Conservation (phyloP, 2,113 vertebrate species). For the Gyps fulvus region DNA sequence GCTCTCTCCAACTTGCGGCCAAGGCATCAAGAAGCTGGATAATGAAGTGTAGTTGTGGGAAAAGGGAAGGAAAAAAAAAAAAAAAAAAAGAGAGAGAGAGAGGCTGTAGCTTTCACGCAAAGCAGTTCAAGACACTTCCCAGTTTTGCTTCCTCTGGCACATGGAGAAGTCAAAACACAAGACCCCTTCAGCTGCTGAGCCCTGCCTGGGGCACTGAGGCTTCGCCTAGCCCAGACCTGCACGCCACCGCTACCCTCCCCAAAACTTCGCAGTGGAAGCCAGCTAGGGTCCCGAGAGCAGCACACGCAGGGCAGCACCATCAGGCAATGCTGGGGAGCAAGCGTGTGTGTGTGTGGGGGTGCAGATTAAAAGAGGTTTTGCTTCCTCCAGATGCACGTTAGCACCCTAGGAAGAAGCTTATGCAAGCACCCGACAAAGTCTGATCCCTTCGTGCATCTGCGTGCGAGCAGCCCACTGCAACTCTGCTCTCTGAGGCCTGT, state of each 20-base stretch:
- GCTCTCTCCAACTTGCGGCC: neutral
- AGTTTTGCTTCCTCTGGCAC: conserved; percentile 47
- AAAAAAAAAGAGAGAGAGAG: neutral
- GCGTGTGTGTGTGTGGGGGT: accelerated
- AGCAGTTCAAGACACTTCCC: conserved; percentile 11
- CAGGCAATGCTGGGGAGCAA: neutral
- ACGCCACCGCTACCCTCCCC: neutral
- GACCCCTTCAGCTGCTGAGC: neutral
- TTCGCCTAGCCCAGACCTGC: neutral
- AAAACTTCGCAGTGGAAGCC: accelerated
- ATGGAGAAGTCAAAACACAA: conserved; percentile 16
- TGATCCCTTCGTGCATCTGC: accelerated
- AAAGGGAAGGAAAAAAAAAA: neutral
- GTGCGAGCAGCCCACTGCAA: accelerated
- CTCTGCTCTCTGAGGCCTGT: neutral
- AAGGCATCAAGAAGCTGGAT: conserved; percentile 33
- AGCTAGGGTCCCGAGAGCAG: neutral
- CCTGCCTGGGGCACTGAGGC: neutral
- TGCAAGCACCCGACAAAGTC: neutral
- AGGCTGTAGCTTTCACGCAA: neutral
- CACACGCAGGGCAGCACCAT: neutral
- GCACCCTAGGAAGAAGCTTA: neutral
- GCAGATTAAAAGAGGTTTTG: neutral
- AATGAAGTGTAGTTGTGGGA: conserved; percentile 39
- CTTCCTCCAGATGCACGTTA: neutral